Base-by-base conservation (phyloP, 2,797 vertebrate genomes). In the Odontamblyopus rebecca region DNA sequence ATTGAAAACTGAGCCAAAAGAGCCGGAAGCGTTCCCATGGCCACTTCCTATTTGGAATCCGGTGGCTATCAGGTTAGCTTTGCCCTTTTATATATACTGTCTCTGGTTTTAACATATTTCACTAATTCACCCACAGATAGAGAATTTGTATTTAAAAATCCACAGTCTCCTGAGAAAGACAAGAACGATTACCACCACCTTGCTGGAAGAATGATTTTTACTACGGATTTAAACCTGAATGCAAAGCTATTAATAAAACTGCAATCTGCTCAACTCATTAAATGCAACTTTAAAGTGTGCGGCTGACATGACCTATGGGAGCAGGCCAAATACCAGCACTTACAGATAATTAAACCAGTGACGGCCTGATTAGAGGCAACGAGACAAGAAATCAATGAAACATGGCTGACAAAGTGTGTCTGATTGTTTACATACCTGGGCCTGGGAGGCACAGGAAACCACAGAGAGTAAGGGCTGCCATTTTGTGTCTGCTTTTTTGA, bases 381-480 rank as follows among this genome's bases (percentile, higher is more conserved):
- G 50, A 85, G 86, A 90, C 85, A 83, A 89, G 78, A 91, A 89
- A 91, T 91, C 88, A 89, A 89, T 90, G 86, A 88, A 89, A 87
- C 90, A 90, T 82, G 80, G 86, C 75, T 70, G 84, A 86, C 86
- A 86, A 88, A 89, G 89, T 86, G 86, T 88, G 70, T 88, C 86
- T 89, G 90, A 92, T 90, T 90, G 89, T 90, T 91, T 88, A 90
- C 87, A 90, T 93, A 91, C 85, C 83, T 89, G 73, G 66, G 60
- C 82, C 77, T 80, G 69, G 73, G 78, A 78, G 70, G 18, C 70
- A 78, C 70, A 70, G 74, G 56, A 71, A 53, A 62, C 44, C 64
- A 56, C 68, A 67, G 76, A 61, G 78, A 83, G 77, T 76, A 80
- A 83, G 80, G 83, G 83, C 78, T 86, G 86, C 88, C 89, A 83